Base-by-base conservation (phyloP, 2,797 vertebrate species). In the Naso thynnoides region DNA sequence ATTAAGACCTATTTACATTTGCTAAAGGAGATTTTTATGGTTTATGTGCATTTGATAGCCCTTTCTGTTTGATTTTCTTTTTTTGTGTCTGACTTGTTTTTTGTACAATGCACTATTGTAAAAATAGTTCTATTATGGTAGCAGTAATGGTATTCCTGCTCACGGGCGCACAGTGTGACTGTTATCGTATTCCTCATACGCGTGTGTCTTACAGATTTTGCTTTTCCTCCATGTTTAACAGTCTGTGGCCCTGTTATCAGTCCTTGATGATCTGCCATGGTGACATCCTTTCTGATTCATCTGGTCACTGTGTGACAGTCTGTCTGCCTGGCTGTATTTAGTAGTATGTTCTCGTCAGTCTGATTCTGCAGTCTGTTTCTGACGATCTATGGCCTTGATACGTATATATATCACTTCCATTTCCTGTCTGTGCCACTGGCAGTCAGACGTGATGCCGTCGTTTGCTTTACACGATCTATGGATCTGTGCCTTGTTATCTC, bases 261-360 rank as follows among this genome's bases (percentile, higher is more conserved):
- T 69, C 60, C 71, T 82, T 90, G 88, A 91, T 79, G 89, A 88
- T 88, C 78, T 82, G 86, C 88, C 88, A 83, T 78, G 76, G 70
- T 86, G 89, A 89, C 89, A 91, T 86, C 82, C 84, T 85, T 80
- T 87, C 89, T 89, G 90, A 93, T 89, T 91, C 89, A 91, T 90
- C 83, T 70, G 87, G 85, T 86, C 87, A 81, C 77, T 77, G 81
- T 83, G 82, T 86, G 91, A 90, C 90, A 93, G 86, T 85, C 84
- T 85, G 89, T 86, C 89, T 73, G 48, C 83, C 88, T 79, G 60
- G 84, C 87, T 88, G 86, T 68, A 71, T 88, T 90, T 78, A 81
- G 79, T 84, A 81, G 86, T 80, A 86, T 83, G 81, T 86, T 87
- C 86, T 85, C 76, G 70, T 89, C 88, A 81, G 56, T 79, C 71